These are phyloP conservation scores for Halisarca cf. caerulea DNA, from an alignment of 37 sponge, comb jelly and placozoan genomes.

Conservation along the genomic window DNA sequence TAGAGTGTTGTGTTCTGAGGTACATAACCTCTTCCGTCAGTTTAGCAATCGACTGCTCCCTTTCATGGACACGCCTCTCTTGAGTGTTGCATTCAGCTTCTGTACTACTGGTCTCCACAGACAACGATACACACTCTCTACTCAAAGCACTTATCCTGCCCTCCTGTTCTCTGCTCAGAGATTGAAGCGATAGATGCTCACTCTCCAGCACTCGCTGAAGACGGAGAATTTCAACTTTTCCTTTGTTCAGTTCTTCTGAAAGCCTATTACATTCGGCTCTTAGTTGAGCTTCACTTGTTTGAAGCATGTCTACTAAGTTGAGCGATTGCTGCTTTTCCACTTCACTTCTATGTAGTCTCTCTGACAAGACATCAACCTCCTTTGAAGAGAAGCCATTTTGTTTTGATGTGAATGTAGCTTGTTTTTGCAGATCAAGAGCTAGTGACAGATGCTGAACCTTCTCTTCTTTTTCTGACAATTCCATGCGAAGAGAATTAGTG, in stretches of 20 bases:
- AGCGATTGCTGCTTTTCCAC: too few relatives aligned
- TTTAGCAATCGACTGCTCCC: slow-evolving; percentile 23
- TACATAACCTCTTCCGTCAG: slow-evolving; percentile 57
- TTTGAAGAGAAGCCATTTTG: too few relatives aligned
- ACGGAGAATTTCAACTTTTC: neutral
- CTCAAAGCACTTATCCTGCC: neutral
- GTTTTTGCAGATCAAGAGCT: too few relatives aligned
- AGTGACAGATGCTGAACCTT: neutral
- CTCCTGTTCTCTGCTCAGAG: neutral
- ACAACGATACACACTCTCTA: neutral
- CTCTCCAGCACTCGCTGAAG: neutral
- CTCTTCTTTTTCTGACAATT: neutral
- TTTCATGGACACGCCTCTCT: slow-evolving; percentile 7
- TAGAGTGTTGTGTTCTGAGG: slow-evolving; percentile 40
- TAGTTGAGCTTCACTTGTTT: too few relatives aligned
- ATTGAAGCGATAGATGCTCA: neutral
- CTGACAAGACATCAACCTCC: too few relatives aligned
- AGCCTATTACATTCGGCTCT: too few relatives aligned
- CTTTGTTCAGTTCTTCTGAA: neutral
- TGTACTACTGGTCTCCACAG: neutral
- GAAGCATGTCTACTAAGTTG: too few relatives aligned
- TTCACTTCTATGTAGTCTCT: too few relatives aligned
- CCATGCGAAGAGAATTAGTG: neutral
- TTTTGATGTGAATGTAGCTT: too few relatives aligned
- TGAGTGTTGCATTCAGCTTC: neutral